Evolutionary conservation across 2,797 vertebrate genomes (phyloP).

Genomic region (Phataginus tetradactyla): DNA sequence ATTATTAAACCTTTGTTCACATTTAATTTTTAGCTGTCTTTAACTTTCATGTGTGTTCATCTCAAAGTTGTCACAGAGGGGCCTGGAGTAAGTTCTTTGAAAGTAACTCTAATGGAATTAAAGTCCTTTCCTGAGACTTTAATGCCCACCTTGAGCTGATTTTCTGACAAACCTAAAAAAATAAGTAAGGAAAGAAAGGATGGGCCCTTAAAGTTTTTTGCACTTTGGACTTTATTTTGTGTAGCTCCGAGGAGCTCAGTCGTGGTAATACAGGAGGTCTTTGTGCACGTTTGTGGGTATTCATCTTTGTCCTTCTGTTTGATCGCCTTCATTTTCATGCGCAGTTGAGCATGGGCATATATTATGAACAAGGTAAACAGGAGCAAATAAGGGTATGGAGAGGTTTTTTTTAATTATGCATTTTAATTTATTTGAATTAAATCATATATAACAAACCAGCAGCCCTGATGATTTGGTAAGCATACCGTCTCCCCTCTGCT

Average conservation of each 20-base stretch:
- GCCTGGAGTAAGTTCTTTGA: background rate
- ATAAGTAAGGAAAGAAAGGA: background rate
- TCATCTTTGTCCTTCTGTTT: background rate
- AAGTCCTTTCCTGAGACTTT: background rate
- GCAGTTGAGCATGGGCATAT: background rate
- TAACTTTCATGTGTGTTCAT: background rate
- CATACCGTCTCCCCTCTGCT: background rate
- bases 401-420: background rate
- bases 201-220: background rate
- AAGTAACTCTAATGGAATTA: background rate
- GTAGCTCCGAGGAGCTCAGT: background rate
- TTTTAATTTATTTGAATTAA: slow-evolving; percentile 1
- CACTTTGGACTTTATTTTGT: background rate
- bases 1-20: background rate
- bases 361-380: background rate
- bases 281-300: background rate
- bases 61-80: background rate
- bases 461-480: background rate
- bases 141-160: background rate
- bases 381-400: background rate
- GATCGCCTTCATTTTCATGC: background rate
- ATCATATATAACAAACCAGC: background rate
- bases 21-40: slow-evolving; percentile 25
- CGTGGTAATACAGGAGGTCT: background rate
- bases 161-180: background rate